phyloP scores from a whole-genome alignment of 2,797 vertebrate genomes.

The Oreochromis mossambicus region DNA sequence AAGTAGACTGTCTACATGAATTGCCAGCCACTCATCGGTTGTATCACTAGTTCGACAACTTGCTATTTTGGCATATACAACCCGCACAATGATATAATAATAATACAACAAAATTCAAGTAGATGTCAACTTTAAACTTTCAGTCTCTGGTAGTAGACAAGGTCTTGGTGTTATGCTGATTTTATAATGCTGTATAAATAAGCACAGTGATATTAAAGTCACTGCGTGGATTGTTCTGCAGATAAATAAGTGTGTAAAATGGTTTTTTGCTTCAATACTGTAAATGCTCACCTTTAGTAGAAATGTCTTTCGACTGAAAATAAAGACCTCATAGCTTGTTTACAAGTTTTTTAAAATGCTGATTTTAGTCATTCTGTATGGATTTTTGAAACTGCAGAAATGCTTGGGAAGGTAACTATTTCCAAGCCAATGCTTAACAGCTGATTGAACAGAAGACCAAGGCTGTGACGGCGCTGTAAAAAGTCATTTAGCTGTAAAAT shows the following conservation, averaged over 20 bases:
- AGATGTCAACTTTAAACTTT: not conserved
- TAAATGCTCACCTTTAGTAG: not conserved
- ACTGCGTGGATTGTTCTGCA: not conserved
- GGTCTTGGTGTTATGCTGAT: not conserved
- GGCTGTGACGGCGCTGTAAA: not conserved
- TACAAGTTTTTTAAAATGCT: not conserved
- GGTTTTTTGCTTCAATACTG: not conserved
- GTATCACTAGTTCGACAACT: not conserved
- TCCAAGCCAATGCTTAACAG: not conserved
- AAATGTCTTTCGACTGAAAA: not conserved
- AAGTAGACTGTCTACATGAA: not conserved
- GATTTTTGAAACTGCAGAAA: not conserved
- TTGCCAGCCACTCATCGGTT: not conserved
- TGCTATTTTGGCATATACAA: not conserved
- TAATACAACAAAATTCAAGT: not conserved
- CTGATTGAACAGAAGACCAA: not conserved
- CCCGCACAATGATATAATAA: not conserved
- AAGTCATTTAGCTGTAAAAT: not conserved
- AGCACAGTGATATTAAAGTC: not conserved
- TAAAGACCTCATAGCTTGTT: not conserved
- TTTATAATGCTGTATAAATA: not conserved
- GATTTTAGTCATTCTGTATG: not conserved
- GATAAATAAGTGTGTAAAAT: not conserved
- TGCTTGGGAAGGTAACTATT: not conserved
- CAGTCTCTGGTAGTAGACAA: not conserved